Evolutionary conservation across 2,797 vertebrate species (phyloP), one percentile per base, ranked within the genome.

Genomic region (Aplochiton taeniatus): DNA sequence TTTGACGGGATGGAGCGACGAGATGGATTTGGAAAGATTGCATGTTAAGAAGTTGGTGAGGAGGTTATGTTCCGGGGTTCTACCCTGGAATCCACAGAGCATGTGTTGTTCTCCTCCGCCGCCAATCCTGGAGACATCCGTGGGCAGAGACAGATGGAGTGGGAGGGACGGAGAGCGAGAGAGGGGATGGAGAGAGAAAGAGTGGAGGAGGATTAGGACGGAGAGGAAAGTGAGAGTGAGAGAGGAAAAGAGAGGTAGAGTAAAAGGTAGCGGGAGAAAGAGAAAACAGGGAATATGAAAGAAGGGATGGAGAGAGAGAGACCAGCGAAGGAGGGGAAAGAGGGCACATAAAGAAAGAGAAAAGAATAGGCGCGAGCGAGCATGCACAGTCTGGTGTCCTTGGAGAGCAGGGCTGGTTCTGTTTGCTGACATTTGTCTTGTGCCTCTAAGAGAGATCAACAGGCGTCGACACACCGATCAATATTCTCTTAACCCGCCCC

Each of bases 401-500:
- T 94, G 93, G 95, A 95, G 89, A 82, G 76, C 73, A 79, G 76
- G 74, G 90, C 84, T 83, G 66, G 78, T 95, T 94, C 89, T 95
- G 91, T 95, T 95, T 94, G 93, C 93, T 90, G 91, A 94, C 93
- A 96, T 98, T 96, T 97, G 95, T 98, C 96, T 96, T 95, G 88
- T 88, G 90, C 91, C 90, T 91, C 94, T 96, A 94, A 92, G 92
- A 95, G 94, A 96, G 94, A 97, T 96, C 96, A 97, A 96, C 95
- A 95, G 94, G 96, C 96, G 93, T 96, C 93, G 93, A 93, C 94
- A 94, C 93, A 95, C 93, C 93, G 94, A 97, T 98, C 96, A 95
- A 98, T 98, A 97, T 94, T 96, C 95, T 94, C 92, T 96, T 96
- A 96, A 96, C 95, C 94, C 91, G 92, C 94, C 93, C 93, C 93